Percentiles rank a stretch among this genome's conserved stretches.
phyloP scores from a whole-genome alignment of 2,797 vertebrate species.

The Pterois miles region DNA sequence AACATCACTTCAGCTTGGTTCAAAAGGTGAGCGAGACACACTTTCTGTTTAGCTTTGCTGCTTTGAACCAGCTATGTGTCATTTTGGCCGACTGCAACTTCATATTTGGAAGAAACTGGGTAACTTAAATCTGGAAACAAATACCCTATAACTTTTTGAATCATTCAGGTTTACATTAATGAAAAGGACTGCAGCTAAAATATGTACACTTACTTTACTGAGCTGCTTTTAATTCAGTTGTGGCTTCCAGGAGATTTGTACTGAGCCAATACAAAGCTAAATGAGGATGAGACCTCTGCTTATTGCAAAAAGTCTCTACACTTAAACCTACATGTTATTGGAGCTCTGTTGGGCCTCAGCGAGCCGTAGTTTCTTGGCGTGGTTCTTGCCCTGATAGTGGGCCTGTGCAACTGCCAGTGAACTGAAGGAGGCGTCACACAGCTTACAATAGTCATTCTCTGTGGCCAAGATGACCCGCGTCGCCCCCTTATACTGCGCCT shows the following conservation, averaged over 20 bases:
- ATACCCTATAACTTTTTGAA: neutral
- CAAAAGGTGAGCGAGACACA: neutral
- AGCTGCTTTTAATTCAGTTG: neutral
- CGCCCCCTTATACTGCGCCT: slow-evolving; percentile 88
- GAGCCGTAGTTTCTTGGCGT: slow-evolving; percentile 94
- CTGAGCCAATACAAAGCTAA: neutral
- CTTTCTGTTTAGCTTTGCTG: neutral
- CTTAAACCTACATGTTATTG: slow-evolving; percentile 88
- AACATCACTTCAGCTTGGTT: neutral
- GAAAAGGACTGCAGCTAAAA: neutral
- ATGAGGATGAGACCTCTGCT: neutral
- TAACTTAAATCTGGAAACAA: neutral
- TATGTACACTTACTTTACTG: neutral
- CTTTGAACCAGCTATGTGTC: neutral
- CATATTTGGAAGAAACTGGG: neutral
- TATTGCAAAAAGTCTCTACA: neutral
- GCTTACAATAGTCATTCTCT: slow-evolving; percentile 98
- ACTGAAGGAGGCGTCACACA: slow-evolving; percentile 98
- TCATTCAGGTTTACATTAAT: neutral
- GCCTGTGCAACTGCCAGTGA: slow-evolving; percentile 96
- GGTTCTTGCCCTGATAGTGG: slow-evolving; percentile 98
- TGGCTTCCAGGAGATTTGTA: neutral
- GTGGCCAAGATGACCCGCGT: slow-evolving; percentile 97
- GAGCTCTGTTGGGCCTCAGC: slow-evolving; percentile 91
- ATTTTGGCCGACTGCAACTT: neutral